phyloP scores from a whole-genome alignment of 2,113 vertebrate genomes.

The Cheirogaleus medius region DNA sequence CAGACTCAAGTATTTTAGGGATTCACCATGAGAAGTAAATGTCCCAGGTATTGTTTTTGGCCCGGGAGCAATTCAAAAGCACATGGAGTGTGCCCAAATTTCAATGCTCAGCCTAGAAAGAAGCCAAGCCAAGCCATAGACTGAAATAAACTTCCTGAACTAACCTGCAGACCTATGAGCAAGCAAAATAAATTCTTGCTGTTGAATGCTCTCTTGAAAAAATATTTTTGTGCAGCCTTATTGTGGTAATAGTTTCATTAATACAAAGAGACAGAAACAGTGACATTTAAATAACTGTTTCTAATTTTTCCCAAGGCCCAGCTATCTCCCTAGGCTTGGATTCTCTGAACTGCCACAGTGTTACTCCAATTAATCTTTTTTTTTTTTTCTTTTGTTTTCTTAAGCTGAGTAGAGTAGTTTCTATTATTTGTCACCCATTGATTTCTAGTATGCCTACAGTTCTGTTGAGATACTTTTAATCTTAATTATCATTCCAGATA shows the following conservation, averaged over 20 bases:
- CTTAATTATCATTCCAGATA: constrained; percentile 37
- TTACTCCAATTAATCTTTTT: background rate
- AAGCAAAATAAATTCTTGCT: background rate
- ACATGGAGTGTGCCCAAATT: background rate
- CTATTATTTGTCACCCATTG: background rate
- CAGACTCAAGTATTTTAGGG: background rate
- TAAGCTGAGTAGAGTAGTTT: background rate
- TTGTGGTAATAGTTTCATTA: background rate
- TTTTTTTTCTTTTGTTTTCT: background rate
- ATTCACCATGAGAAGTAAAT: background rate
- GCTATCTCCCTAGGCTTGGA: background rate
- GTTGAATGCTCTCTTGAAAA: background rate
- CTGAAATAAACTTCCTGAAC: background rate
- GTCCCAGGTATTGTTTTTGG: background rate
- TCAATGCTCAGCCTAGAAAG: background rate
- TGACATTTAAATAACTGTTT: background rate
- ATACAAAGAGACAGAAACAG: background rate
- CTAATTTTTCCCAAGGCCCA: background rate
- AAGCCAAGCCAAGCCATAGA: background rate
- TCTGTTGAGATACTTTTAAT: constrained; percentile 3
- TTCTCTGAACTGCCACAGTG: background rate
- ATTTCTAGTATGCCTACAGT: background rate
- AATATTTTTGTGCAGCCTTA: background rate
- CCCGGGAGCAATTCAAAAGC: background rate
- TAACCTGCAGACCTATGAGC: background rate